Evolutionary conservation across 2,113 vertebrate species (phyloP), one percentile per base, ranked within the genome.

Genomic region (Leptobrachium leishanense): DNA sequence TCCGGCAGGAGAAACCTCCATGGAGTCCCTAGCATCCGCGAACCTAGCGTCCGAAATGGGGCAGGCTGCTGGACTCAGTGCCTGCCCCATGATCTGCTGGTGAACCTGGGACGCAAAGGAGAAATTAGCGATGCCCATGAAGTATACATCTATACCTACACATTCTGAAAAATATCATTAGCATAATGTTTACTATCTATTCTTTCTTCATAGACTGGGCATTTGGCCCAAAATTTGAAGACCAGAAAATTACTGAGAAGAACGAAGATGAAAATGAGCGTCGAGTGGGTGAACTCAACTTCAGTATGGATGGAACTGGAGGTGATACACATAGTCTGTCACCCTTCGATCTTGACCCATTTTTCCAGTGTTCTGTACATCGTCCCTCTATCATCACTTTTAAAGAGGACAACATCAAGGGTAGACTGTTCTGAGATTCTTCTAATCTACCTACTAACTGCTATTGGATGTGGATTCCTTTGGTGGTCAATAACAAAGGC

Each of bases 221-320:
- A 3, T 93, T 96, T 0, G 96, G 96, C 2, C 89, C 92, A 69
- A 95, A 97, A 88, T 88, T 85, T 0, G 95, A 95, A 55, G 92
- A 95, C 77, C 90, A 87, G 79, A 86, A 87, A 1, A 79, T 83
- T 87, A 89, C 13, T 79, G 91, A 87, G 6, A 91, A 88, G 53
- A 88, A 91, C 76, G 86, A 90, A 72, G 89, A 92, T 75, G 92
- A 86, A 2, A 74, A 88, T 82, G 85, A 82, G 0, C 65, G 84
- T 0, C 79, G 91, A 65, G 80, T 86, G 86, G 88, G 84, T 69
- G 86, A 88, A 77, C 82, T 90, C 68, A 57, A 85, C 2, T 86
- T 91, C 72, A 74, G 41, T 46, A 74, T 80, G 20, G 77, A 80
- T 50, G 71, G n/a, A 39, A 54, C 54, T 39, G 2, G 50, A 0